Evolutionary conservation across 2,888 invertebrate genomes (phyloP), one percentile per base, ranked within the genome.

Genomic region (Noctua janthe): DNA sequence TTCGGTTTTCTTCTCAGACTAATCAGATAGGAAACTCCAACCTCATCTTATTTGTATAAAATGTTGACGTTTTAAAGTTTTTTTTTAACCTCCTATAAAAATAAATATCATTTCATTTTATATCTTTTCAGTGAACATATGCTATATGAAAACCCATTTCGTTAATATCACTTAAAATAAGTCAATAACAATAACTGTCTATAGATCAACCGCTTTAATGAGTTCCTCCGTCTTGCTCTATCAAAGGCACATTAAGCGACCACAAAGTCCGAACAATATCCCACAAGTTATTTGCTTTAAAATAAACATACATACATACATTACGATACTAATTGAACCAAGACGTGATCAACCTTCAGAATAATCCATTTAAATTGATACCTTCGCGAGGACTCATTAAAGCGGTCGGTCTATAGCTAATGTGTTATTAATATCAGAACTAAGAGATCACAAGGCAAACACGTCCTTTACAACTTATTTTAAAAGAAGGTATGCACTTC

Each of bases 401-500:
- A 35, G 35, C 35, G 35, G 35, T 35, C 35, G 35, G 35, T 35
- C 35, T 35, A 35, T 35, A 56, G 8, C 54, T 51, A 64, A 59
- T n/a, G 11, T n/a, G n/a, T 11, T 59, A n/a, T 70, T 86, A 82
- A 76, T 59, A 74, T 54, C 69, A 49, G n/a, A 66, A 73, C 85
- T 74, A 74, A 85, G 78, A 76, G 11, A 80, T 86, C 66, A 71
- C 69, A 64, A 79, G 78, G 20, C 56, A 54, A 81, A 71, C 71
- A 47, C 29, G 64, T 76, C 62, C 56, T 64, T 59, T 73, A 69
- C 35, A 66, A 80, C 62, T 49, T 62, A 75, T 76, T 75, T 79
- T 76, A 66, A 80, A 75, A 82, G 59, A 73, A 20, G 29, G 67
- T 47, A 69, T 78, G 82, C 81, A 83, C 80, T 86, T 87, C 86